Evolutionary conservation across 2,797 vertebrate genomes (phyloP), one percentile per base, ranked within the genome.

Genomic region (Clarias laeviceps): DNA sequence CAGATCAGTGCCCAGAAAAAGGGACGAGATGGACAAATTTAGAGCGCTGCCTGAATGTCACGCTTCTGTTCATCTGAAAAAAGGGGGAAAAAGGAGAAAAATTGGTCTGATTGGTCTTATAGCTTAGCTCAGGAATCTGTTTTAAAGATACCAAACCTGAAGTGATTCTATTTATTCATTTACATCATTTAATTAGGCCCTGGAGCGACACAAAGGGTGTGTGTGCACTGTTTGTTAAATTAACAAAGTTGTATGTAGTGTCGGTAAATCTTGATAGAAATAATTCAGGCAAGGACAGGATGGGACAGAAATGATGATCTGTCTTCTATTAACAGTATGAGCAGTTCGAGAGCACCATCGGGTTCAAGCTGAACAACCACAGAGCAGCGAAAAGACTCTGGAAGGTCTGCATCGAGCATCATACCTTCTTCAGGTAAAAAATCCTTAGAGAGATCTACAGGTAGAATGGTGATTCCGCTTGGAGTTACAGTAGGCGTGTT

Each of bases 341-440:
- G 80, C 95, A 96, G 90, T 96, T 96, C 90, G 98, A 99, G 92
- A 99, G 98, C 91, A 99, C 98, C 45, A 99, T 99, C 22, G 98
- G 98, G 87, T 99, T 99, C 90, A 99, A 99, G 92, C 96, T 99
- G 86, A 97, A 97, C 20, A 98, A 99, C 94, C 98, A 99, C 93
- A 96, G 98, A 91, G 97, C 98, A 0, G 98, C 98, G 84, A 99
- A 99, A 94, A 96, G 96, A 86, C 95, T 99, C 83, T 99, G 98
- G 98, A 99, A 99, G 91, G 98, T 99, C 94, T 99, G 98, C 96
- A 99, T 99, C 1, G 98, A 99, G 90, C 97, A 99, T 90, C 98
- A 99, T 93, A 99, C 98, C 0, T 99, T 99, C 93, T 99, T 99
- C 94, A 96, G 98, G 98, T 99, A 93, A 45, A 40, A 37, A 37